phyloP scores from a whole-genome alignment of 1,140 invertebrate genomes.

The Leptopilina clavipes region DNA sequence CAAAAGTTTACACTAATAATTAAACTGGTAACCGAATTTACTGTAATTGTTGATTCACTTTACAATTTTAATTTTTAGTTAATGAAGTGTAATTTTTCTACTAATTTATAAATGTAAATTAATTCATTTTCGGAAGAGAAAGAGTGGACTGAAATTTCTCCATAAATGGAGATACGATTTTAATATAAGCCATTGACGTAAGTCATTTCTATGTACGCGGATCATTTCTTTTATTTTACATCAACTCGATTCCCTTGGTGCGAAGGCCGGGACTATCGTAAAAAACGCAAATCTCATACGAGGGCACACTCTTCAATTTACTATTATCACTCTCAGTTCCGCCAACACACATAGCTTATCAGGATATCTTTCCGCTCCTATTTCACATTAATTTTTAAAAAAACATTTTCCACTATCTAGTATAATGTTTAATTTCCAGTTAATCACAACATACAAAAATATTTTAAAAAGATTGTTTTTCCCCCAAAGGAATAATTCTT shows the following conservation, averaged over 20 bases:
- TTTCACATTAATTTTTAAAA: neutral
- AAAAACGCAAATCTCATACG: slow-evolving; percentile 21
- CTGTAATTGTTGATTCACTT: no score
- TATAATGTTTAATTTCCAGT: neutral
- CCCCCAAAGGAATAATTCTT: no score
- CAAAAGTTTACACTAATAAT: no score
- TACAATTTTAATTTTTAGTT: no score
- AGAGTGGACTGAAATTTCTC: neutral
- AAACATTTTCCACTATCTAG: neutral
- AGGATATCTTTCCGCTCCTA: slow-evolving; percentile 2
- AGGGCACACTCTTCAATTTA: slow-evolving; percentile 27
- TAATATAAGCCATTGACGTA: slow-evolving; percentile 12
- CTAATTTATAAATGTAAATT: neutral
- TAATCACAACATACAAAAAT: no score
- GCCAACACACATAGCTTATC: slow-evolving; percentile 18
- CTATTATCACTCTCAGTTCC: slow-evolving; percentile 23
- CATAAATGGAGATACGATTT: slow-evolving; percentile 8
- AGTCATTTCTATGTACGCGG: slow-evolving; percentile 15
- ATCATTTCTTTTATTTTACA: slow-evolving; percentile 30
- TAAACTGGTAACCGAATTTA: no score
- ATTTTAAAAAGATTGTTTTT: no score
- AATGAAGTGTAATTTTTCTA: neutral
- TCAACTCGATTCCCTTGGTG: slow-evolving; percentile 31
- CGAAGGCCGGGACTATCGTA: slow-evolving; percentile 20
- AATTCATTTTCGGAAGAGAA: neutral